Evolutionary conservation across 2,797 vertebrate genomes (phyloP), one percentile per base, ranked within the genome.

Genomic region (Hemibagrus guttatus): DNA sequence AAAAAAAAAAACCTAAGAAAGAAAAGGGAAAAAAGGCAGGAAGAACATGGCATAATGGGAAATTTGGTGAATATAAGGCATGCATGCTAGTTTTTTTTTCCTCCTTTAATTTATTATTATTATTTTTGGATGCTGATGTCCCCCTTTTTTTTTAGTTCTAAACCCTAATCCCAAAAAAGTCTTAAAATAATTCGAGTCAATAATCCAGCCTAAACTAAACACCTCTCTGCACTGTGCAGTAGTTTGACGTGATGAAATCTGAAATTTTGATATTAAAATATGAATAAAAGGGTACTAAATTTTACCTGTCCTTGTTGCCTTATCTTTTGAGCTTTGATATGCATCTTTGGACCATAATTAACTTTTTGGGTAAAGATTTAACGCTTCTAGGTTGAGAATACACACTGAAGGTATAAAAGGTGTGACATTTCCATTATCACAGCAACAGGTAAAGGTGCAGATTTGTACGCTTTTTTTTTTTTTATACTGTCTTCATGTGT

Each of bases 61-160:
- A 52, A 54, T 54, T 21, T 28, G 49, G 14, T 87, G 42, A 79
- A 86, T 23, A 71, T 85, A 89, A 87, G 88, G 89, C 88, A 89
- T 89, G 81, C 59, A 81, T 52, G 31, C 84, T 68, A 58, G 61
- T 39, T 79, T 80, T n/a, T 39, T 39, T 39, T 39, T 39, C 0
- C 2, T n/a, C 3, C 13, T 64, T 28, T 13, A 19, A 3, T 59
- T 16, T 21, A 78, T 78, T n/a, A n/a, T 78, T 28, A 56, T 58
- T 9, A n/a, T 19, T 58, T 79, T 23, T 23, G 6, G 8, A 17
- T 12, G 13, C 35, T 61, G 16, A 46, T 12, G 1, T 17, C 6
- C 1, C 21, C 6, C 3, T 9, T 49, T 49, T 49, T 39, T 7
- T 42, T 63, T 46, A 2, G 8, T 11, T 21, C 4, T 52, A 13